Base-by-base conservation (phyloP, 2,888 invertebrate genomes). In the Petrolisthes manimaculis region DNA sequence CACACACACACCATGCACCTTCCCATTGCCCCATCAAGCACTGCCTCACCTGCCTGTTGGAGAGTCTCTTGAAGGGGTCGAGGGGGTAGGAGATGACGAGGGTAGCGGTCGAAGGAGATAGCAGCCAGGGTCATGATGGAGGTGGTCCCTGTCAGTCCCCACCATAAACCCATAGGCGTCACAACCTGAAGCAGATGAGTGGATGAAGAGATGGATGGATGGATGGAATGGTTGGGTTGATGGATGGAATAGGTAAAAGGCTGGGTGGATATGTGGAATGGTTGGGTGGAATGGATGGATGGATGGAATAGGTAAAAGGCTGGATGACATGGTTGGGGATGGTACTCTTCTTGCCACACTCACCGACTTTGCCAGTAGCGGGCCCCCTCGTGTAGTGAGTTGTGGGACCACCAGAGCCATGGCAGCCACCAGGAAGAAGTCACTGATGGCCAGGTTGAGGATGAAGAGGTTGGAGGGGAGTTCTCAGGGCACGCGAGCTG, bases 101-200 rank as follows among this genome's bases (percentile, higher is more conserved):
- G 95, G 93, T 96, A 97, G 53, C 97, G 95, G 93, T 97, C 97
- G 90, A 96, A 92, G 0, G 97, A 95, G 91, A 97, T 97, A 75
- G 96, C 95, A 2, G 96, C 95, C 89, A 97, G 94, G 0, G 96
- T 96, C 91, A 95, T 95, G 91, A 97, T 97, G 9, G 97, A 96
- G 83, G 95, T 95, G 12, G 96, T 95, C 78, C 97, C 97, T 37
- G 96, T 96, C 81, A 97, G 93, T 2, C 97, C 97, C 0, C 97
- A n/a, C 97, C 53, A 96, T 91, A 92, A 97, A 96, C 69, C 96
- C 97, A 92, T 97, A 97, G 21, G 96, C 92, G 89, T 95, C 94
- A 92, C 97, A 97, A 86, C 95, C 96, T 96, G 93, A 24, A 94
- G 93, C 85, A 55, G n/a, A 67, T 24, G 37, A 77, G 5, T 24